Base-by-base conservation (phyloP, 2,888 invertebrate species). In the Folsomia candida region DNA sequence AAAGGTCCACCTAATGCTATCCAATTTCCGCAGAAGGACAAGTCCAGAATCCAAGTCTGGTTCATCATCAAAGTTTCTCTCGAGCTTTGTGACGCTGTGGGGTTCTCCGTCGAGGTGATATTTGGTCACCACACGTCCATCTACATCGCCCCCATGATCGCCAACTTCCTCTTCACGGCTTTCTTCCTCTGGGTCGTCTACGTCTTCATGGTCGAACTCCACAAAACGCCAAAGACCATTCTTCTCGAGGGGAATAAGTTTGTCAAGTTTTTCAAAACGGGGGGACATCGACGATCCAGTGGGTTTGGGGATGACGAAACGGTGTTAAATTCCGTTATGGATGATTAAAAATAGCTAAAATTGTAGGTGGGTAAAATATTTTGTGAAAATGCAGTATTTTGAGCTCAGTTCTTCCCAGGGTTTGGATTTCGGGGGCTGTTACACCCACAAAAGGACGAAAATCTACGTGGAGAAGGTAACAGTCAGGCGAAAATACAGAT, bases 1-100 rank as follows among this genome's bases (percentile, higher is more conserved):
- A n/a, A n/a, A n/a, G n/a, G n/a, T n/a, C n/a, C n/a, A n/a, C n/a
- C n/a, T n/a, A n/a, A n/a, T n/a, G n/a, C n/a, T n/a, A n/a, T n/a
- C n/a, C n/a, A n/a, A n/a, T n/a, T n/a, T n/a, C n/a, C n/a, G n/a
- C 26, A 64, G 63, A 51, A 51, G 11, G 51, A 64, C 63, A 6
- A 22, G 51, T 20, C 37, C 22, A 37, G 37, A 64, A 14, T 9
- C 22, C 47, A 37, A 47, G 25, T 51, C 3, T 64, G 63, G 63
- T 51, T 64, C 24, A 2, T 51, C 47, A 47, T 64, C 11, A 64
- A 64, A 22, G 6, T 51, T 20, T 22, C 37, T 11, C 26, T 64
- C 18, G 63, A 64, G 24, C 18, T 47, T 47, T 64, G 63, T 25
- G 63, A 64, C n/a, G 63, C 63, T 9, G 6, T 64, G 4, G 63